A percentile compares a stretch with the other conserved stretches of the same genome.
Conservation (phyloP, 2,888 invertebrate genomes). For the Brachyptera risi region DNA sequence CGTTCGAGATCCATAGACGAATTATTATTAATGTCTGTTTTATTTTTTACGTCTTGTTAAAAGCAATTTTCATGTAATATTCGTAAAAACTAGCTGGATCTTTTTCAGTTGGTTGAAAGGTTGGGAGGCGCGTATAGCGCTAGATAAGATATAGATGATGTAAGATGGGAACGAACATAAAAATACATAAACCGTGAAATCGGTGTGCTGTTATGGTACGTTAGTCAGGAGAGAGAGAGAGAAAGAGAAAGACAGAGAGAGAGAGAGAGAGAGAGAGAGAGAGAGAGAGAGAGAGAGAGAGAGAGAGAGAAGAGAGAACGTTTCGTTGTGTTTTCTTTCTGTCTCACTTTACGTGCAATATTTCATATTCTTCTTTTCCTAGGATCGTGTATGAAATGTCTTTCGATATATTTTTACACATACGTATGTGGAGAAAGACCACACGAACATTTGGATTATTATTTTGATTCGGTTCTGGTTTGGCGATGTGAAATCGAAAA, state of each 20-base stretch:
- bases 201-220: conserved; percentile 23
- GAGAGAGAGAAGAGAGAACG: too few relatives aligned
- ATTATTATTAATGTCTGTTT: conserved; percentile 8
- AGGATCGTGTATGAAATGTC: too few relatives aligned
- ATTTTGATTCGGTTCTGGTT: too few relatives aligned
- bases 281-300: too few relatives aligned
- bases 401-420: too few relatives aligned
- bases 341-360: background rate
- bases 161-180: conserved; percentile 9
- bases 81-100: conserved; percentile 6
- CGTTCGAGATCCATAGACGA: background rate
- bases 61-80: conserved; percentile 9
- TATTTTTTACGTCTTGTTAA: conserved; percentile 10
- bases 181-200: conserved; percentile 29
- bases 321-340: background rate
- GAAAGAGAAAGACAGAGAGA: too few relatives aligned
- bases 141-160: conserved; percentile 17
- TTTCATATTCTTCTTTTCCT: background rate
- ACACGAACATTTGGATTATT: too few relatives aligned
- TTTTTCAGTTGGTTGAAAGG: conserved; percentile 10
- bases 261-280: too few relatives aligned
- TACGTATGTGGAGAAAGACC: too few relatives aligned
- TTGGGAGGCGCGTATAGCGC: background rate
- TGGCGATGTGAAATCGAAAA: too few relatives aligned
- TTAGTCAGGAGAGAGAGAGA: conserved; percentile 14